A percentile compares a stretch with the other conserved stretches of the same genome.
Evolutionary conservation across 2,113 vertebrate species (phyloP).

Genomic region (Eurypyga helias): DNA sequence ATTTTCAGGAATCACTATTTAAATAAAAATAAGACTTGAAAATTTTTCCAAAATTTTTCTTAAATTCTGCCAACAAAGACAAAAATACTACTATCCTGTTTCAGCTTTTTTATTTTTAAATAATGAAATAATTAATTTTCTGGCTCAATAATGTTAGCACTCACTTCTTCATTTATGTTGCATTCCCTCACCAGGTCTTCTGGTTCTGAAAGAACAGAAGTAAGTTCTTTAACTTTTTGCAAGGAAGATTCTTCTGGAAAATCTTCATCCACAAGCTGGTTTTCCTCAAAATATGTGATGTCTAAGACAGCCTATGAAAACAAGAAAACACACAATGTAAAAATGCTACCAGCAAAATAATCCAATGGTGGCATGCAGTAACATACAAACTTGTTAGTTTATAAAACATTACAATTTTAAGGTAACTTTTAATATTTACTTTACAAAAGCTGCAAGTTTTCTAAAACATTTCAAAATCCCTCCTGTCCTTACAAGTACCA

Average conservation of each 20-base stretch:
- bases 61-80: background rate
- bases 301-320: slow-evolving; percentile 87
- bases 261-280: slow-evolving; percentile 93
- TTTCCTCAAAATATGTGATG: slow-evolving; percentile 96
- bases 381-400: accelerated
- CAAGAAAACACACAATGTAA: background rate
- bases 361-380: background rate
- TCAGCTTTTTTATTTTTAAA: background rate
- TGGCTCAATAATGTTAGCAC: background rate
- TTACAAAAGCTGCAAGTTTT: background rate
- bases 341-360: background rate
- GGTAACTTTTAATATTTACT: background rate
- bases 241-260: slow-evolving; percentile 90
- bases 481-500: background rate
- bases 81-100: background rate
- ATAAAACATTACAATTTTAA: background rate
- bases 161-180: slow-evolving; percentile 66
- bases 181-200: slow-evolving; percentile 83
- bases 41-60: background rate
- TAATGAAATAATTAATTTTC: background rate
- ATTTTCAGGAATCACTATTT: background rate
- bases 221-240: slow-evolving; percentile 90
- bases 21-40: background rate
- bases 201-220: slow-evolving; percentile 89
- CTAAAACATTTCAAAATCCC: accelerated